These are phyloP conservation scores for Raja brachyura DNA, from an alignment of 2,113 vertebrate species.

Conservation along the genomic window DNA sequence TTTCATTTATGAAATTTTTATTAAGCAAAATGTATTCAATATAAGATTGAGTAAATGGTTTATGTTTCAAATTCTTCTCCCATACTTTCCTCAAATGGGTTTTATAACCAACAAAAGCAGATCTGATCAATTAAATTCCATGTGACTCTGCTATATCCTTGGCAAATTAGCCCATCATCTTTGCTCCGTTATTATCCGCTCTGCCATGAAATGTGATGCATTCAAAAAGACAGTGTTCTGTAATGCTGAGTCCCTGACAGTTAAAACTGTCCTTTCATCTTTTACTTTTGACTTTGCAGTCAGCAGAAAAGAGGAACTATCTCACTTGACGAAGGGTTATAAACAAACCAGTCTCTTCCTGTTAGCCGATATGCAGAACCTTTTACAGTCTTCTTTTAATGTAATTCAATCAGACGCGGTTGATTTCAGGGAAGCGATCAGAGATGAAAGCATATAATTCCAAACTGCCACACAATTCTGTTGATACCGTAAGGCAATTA, in stretches of 20 bases:
- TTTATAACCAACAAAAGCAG: neutral
- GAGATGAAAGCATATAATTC: neutral
- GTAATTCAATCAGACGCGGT: neutral
- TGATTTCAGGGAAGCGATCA: neutral
- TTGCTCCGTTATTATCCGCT: neutral
- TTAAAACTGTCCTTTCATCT: neutral
- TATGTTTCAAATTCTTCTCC: neutral
- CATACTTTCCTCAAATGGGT: neutral
- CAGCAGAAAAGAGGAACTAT: neutral
- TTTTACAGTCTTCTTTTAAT: neutral
- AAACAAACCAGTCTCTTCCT: neutral
- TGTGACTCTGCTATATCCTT: neutral
- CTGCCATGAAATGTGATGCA: neutral
- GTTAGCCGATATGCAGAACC: neutral
- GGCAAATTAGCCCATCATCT: neutral
- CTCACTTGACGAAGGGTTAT: neutral
- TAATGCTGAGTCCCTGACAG: neutral
- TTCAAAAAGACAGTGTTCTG: neutral
- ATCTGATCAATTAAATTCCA: neutral
- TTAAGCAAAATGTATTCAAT: neutral
- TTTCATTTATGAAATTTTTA: neutral
- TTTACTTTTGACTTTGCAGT: neutral
- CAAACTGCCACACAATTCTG: neutral
- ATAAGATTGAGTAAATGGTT: neutral
- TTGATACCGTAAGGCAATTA: neutral